Evolutionary conservation across 2,113 vertebrate genomes (phyloP), one percentile per base, ranked within the genome.

Genomic region (Casuarius casuarius): DNA sequence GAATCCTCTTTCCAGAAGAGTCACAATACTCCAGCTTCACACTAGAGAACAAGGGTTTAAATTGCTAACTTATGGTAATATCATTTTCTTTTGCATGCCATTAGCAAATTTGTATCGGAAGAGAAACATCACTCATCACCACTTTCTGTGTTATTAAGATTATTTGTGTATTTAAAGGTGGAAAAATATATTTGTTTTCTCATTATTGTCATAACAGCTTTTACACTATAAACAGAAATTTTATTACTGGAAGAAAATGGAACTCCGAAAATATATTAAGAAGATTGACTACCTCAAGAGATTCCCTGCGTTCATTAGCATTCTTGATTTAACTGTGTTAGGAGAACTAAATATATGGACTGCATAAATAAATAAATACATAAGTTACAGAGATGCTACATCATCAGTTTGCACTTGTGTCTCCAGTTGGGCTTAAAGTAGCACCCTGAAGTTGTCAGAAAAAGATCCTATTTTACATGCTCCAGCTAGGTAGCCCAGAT

Each of bases 251-350:
- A 74, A 79, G 44, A 77, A 82, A 84, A 66, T 21, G 8, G 12
- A 94, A 49, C 48, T 91, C 85, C 66, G 70, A 79, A 94, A 92
- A 89, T 66, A 46, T 7, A 8, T 92, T 79, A 58, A 66, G 49
- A 93, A 59, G 52, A 70, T 28, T 71, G 77, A 65, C 56, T 90
- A 66, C 70, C 35, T 92, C 58, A 22, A 71, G 73, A 62, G 68
- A 88, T 84, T 87, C 52, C 33, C 8, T 52, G 31, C 33, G 10
- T 77, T 95, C 77, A 73, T 95, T 92, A 92, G 11, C 67, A 63
- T 94, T 96, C 73, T 72, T 90, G 51, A 80, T 94, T 91, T 91
- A 93, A 42, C 23, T 82, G 51, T 62, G 42, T 92, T 92, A 87
- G 66, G 52, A 94, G 25, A 85, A 20, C 29, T 68, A 73, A 89